Conservation (phyloP, 2,888 invertebrate species). For the Megastigmus dorsalis region DNA sequence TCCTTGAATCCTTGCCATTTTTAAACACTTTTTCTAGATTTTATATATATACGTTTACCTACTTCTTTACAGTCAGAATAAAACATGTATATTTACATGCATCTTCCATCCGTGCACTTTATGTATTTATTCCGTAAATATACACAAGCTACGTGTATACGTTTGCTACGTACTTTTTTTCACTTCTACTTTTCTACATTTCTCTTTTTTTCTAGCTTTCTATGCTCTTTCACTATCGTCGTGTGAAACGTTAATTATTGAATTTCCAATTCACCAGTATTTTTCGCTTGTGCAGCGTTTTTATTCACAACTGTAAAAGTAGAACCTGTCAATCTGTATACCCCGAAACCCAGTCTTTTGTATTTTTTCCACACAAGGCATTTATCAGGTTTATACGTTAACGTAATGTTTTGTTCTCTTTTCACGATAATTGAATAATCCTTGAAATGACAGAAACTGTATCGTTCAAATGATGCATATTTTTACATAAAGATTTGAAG, state of each 20-base stretch:
- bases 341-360: conserved; percentile 44
- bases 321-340: conserved; percentile 69
- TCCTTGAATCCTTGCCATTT: background rate
- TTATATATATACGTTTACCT: background rate
- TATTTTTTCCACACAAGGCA: conserved; percentile 39
- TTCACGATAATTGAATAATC: background rate
- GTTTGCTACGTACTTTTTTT: conserved; percentile 40
- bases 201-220: conserved; percentile 49
- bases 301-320: conserved; percentile 73
- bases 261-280: conserved; percentile 64
- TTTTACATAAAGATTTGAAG: no score
- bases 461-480: no score
- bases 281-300: conserved; percentile 75
- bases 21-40: conserved; percentile 10
- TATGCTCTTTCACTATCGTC: conserved; percentile 56
- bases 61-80: conserved; percentile 34
- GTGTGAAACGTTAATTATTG: conserved; percentile 66
- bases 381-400: conserved; percentile 39
- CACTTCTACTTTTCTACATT: conserved; percentile 39
- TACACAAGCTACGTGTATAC: conserved; percentile 45
- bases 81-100: conserved; percentile 51
- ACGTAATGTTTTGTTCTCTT: background rate
- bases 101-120: conserved; percentile 39
- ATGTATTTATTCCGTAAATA: conserved; percentile 49
- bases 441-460: background rate